Conservation (phyloP, 2,113 vertebrate species). For the Brevimyrus niger region DNA sequence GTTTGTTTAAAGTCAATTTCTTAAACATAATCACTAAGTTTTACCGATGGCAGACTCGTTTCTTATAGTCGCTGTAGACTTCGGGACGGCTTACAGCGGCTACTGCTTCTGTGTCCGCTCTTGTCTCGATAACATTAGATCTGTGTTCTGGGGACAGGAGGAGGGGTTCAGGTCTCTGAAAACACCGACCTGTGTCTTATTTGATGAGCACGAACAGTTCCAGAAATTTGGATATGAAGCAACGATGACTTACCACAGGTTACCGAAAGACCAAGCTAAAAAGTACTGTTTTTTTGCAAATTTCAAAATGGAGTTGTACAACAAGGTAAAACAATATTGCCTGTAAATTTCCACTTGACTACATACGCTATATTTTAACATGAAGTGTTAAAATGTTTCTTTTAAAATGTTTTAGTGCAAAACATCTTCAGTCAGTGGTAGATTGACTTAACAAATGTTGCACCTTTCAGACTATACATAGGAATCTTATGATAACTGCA, state of each 20-base stretch:
- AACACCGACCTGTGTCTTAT: constrained; percentile 31
- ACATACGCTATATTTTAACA: too few species aligned
- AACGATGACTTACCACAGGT: constrained; percentile 19
- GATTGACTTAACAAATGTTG: not conserved
- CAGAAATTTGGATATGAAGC: constrained; percentile 41
- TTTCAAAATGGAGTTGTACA: constrained; percentile 48
- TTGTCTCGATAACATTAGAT: constrained; percentile 17
- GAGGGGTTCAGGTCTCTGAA: not conserved
- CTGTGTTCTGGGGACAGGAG: constrained; percentile 26
- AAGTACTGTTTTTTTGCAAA: constrained; percentile 35
- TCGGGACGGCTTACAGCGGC: constrained; percentile 33
- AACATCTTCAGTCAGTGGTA: too few species aligned
- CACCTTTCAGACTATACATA: accelerated
- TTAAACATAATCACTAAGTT: not conserved
- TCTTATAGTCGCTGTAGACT: constrained; percentile 22
- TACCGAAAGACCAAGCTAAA: not conserved
- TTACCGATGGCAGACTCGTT: not conserved
- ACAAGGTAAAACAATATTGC: constrained; percentile 16
- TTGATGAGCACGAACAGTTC: constrained; percentile 34
- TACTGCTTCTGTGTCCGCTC: constrained; percentile 38
- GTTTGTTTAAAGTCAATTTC: too few species aligned
- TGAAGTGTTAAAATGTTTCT: too few species aligned
- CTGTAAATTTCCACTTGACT: too few species aligned
- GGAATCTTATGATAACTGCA: not conserved
- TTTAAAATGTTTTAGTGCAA: too few species aligned